These are phyloP conservation scores for Arctopsyche grandis DNA, from an alignment of 1,140 invertebrate species.

Conservation along the genomic window DNA sequence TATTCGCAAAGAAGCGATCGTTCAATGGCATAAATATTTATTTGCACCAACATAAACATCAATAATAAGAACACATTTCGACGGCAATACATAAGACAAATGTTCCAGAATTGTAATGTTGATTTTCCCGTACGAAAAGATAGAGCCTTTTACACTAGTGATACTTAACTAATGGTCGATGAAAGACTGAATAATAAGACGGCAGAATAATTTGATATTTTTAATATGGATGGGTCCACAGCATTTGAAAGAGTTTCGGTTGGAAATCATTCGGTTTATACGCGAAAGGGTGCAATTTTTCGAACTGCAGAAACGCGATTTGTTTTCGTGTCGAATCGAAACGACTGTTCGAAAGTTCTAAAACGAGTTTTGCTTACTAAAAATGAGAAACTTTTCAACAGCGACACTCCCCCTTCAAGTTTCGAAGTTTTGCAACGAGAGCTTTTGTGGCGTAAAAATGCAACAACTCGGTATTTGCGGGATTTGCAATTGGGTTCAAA, in stretches of 20 bases:
- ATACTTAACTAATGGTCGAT: no score
- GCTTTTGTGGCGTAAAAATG: background rate
- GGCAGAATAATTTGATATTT: no score
- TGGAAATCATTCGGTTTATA: no score
- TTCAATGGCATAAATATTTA: conserved; percentile 11
- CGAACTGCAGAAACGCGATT: background rate
- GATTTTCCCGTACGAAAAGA: no score
- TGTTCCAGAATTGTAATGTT: no score
- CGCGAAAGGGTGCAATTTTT: background rate
- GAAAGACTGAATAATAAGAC: no score
- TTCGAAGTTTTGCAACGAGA: conserved; percentile 2
- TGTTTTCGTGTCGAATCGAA: background rate
- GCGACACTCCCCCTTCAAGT: no score
- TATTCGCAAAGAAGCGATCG: background rate
- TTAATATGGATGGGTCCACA: no score
- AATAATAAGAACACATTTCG: no score
- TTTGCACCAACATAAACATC: background rate
- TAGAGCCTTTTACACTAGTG: background rate
- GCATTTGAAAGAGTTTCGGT: no score
- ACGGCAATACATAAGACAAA: no score
- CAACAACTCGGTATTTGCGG: background rate
- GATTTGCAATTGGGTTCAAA: background rate
- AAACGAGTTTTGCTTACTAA: background rate
- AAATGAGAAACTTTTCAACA: background rate
- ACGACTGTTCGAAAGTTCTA: background rate